Evolutionary conservation across 1,140 invertebrate genomes (phyloP), one percentile per base, ranked within the genome.

Genomic region (Procambarus virginalis): DNA sequence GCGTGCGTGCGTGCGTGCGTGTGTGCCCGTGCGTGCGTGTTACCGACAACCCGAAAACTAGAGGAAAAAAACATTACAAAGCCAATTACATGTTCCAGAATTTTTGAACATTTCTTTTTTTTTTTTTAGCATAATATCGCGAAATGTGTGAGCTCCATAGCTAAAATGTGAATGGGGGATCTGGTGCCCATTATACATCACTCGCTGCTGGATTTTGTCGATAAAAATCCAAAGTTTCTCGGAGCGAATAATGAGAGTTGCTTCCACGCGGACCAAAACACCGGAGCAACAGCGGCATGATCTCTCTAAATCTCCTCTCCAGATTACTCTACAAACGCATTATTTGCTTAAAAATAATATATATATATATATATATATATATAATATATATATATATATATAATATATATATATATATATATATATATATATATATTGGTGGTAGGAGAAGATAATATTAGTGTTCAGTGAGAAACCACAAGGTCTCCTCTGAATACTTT

Each of bases 161-260:
- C 76, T 49, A 70, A 84, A 84, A 68, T 68, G 12, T 84, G 64
- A 73, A 48, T 48, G 80, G 80, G 9, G 81, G 81, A 64, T 84
- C 81, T 84, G 10, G 60, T 45, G 60, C 12, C 81, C 81, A 84
- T 84, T 84, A 84, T 48, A 60, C 9, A 48, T 84, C 45, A 68
- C 34, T 70, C 68, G 81, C 60, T 70, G 64, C 73, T 45, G 81
- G 60, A 70, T 84, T 84, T 73, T 8, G 81, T 73, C 68, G 14
- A 45, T 12, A 73, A 84, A 84, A 84, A 70, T 64, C 9, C 2
- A 10, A 70, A 73, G 64, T 84, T 73, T 73, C 34, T 45, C 9
- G 64, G 22, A 68, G 20, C 12, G 64, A 45, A n/a, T 84, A 84
- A 84, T 84, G 81, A 73, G 48, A 9, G 10, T n/a, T 73, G 22